phyloP scores from a whole-genome alignment of 2,797 vertebrate genomes.

The Melanotaenia trifasciata region DNA sequence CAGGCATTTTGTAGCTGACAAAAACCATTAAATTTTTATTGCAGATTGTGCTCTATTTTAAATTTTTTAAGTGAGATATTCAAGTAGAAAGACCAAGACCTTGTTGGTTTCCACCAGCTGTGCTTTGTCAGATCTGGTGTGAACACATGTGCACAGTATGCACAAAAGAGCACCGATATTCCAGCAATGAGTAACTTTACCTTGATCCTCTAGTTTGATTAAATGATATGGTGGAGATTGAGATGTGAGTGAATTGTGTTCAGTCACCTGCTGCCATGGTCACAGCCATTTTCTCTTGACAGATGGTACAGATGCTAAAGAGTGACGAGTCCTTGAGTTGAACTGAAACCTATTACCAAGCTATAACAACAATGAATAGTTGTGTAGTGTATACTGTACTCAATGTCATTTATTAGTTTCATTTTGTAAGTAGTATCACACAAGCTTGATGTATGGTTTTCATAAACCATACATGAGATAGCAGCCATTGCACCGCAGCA shows the following conservation, averaged over 20 bases:
- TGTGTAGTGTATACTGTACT: conserved; percentile 1
- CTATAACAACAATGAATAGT: conserved; percentile 57
- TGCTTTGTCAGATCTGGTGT: background rate
- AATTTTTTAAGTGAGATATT: conserved; percentile 16
- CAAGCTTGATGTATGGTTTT: conserved; percentile 20
- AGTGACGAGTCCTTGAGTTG: conserved; percentile 64
- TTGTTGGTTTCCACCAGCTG: background rate
- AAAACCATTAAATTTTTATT: conserved; percentile 11
- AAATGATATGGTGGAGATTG: conserved; percentile 53
- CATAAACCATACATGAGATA: conserved; percentile 17
- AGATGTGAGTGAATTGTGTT: conserved; percentile 58
- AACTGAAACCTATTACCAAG: conserved; percentile 51
- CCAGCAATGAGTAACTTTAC: conserved; percentile 45
- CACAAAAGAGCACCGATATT: conserved; percentile 21
- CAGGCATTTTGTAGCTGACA: conserved; percentile 19
- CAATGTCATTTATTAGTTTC: conserved; percentile 22
- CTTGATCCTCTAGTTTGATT: conserved; percentile 67
- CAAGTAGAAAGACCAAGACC: conserved; percentile 9
- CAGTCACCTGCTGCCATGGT: conserved; percentile 43
- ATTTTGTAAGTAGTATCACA: conserved; percentile 29
- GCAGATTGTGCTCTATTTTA: conserved; percentile 2
- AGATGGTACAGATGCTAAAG: conserved; percentile 44
- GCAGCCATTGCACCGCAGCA: conserved; percentile 1
- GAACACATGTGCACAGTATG: background rate
- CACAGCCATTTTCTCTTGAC: conserved; percentile 56